Evolutionary conservation across 2,113 vertebrate species (phyloP).

Genomic region (Zonotrichia leucophrys): DNA sequence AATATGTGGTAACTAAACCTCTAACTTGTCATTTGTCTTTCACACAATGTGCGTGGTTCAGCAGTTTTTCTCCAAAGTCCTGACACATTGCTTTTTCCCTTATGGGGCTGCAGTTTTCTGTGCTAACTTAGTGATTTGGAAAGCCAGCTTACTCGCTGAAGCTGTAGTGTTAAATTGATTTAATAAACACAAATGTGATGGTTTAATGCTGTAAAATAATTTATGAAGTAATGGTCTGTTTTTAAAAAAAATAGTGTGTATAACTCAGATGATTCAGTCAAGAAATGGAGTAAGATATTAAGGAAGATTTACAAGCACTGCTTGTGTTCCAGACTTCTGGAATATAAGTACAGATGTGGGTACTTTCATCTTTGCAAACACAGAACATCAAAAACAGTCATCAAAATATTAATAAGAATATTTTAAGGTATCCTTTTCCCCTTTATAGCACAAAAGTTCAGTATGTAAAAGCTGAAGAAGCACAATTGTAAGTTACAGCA

Average conservation of each 20-base stretch:
- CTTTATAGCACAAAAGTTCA: not conserved
- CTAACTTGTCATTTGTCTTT: slow-evolving; percentile 10
- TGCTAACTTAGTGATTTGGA: slow-evolving; percentile 24
- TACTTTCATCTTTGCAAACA: not conserved
- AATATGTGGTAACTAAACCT: not conserved
- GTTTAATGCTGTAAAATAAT: not conserved
- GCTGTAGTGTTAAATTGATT: slow-evolving; percentile 35
- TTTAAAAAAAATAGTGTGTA: not conserved
- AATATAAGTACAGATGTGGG: not conserved
- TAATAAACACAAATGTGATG: slow-evolving; percentile 22
- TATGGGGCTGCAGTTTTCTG: not conserved
- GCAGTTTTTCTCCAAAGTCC: slow-evolving; percentile 18
- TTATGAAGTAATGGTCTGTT: not conserved
- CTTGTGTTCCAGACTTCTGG: not conserved
- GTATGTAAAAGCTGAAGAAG: not conserved
- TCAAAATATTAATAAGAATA: not conserved
- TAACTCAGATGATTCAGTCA: not conserved
- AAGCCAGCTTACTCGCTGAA: not conserved
- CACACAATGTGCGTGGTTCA: not conserved
- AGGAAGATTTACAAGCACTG: not conserved
- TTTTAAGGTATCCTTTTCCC: not conserved
- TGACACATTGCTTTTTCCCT: not conserved
- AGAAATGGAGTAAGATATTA: not conserved
- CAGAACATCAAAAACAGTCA: not conserved
- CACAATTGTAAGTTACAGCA: not conserved